Base-by-base conservation (phyloP, 1,140 invertebrate species). In the Formica exsecta region DNA sequence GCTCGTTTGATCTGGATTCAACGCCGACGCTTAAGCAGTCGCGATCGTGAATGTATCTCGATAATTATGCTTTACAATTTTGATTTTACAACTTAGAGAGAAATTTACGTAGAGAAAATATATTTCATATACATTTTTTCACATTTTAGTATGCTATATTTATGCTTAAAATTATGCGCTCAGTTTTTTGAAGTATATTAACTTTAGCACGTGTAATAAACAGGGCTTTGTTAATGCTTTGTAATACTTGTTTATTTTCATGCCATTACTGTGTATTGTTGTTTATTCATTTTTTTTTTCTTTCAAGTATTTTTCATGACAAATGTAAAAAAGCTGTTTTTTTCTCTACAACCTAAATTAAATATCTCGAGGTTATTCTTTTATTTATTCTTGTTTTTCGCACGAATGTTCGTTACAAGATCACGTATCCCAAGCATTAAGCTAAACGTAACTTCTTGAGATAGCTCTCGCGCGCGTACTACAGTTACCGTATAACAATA, bases 401-500 rank as follows among this genome's bases (percentile, higher is more conserved):
- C 41, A 8, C 22, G 19, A 57, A 44, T 22, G 13, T 32, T 70
- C 16, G 16, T 57, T 57, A 29, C 4, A 25, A 80, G 38, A 51
- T 22, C 11, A n/a, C 51, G 57, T n/a, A 36, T 66, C 11, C 22
- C n/a, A 13, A 57, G 4, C 38, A 54, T 32, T 71, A 71, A 81
- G 32, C 48, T 71, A 22, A 62, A n/a, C 9, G n/a, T 25, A 38
- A 66, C 32, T 48, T 16, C 7, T 66, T 19, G 25, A 66, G 11
- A 29, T 29, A n/a, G 13, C 13, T 36, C 13, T 36, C 16, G 61
- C 64, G 62, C 44, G 22, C 16, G n/a, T 41, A 13, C 8, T 3
- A 19, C n/a, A 29, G 9, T 22, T 51, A 25, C 29, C 68, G 38
- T 61, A 59, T 73, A 81, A 83, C 79, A 73, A 83, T 83, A 73